phyloP scores from a whole-genome alignment of 2,113 vertebrate species.

The Tyrannus savana region DNA sequence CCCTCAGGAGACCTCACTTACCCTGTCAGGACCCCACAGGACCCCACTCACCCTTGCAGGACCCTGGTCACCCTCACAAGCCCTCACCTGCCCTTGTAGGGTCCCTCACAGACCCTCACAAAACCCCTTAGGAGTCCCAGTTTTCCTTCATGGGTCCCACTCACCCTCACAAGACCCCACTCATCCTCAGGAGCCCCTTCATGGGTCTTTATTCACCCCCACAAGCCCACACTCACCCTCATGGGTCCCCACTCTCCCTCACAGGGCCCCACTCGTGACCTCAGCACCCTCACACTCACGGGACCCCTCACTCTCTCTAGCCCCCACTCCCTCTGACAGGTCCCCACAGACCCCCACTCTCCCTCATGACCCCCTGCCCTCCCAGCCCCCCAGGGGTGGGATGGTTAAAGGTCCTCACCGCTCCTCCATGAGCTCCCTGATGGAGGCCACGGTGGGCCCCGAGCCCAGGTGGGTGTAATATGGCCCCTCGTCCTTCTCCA shows the following conservation, averaged over 20 bases:
- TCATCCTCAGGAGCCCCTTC: neutral
- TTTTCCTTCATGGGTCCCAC: neutral
- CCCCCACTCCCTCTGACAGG: no score
- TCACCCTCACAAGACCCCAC: neutral
- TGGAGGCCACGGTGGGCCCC: conserved; percentile 90
- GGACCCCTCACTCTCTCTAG: no score
- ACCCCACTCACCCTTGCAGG: no score
- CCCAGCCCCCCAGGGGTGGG: neutral
- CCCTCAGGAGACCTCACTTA: neutral
- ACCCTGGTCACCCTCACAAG: neutral
- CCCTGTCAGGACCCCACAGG: neutral
- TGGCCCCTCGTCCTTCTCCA: conserved; percentile 96
- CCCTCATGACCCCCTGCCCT: neutral
- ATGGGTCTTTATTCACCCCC: neutral
- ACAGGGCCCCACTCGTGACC: neutral
- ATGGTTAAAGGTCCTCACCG: conserved; percentile 52
- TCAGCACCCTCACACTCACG: no score
- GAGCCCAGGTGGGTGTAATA: conserved; percentile 98
- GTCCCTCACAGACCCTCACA: neutral
- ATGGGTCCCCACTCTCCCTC: no score
- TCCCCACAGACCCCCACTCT: neutral
- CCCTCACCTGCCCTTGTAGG: no score
- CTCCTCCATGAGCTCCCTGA: conserved; percentile 93
- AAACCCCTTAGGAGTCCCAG: neutral
- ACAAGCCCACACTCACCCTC: neutral